phyloP scores from a whole-genome alignment of 2,113 vertebrate genomes.

The Urocynchramus pylzowi region DNA sequence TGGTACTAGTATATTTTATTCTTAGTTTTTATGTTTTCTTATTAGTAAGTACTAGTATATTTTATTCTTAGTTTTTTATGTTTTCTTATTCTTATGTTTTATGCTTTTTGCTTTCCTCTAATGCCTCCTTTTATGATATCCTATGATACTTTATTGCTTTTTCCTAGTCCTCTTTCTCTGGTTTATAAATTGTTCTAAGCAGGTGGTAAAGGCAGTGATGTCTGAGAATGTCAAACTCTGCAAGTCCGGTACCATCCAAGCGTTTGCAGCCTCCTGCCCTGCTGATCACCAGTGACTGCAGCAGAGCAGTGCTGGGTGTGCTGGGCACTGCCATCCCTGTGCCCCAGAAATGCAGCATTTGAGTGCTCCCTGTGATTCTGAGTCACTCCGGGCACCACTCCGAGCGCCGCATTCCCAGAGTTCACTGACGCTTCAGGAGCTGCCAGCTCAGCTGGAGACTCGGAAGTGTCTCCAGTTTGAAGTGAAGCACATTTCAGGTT shows the following conservation, averaged over 20 bases:
- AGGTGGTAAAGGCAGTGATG: neutral
- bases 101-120: neutral
- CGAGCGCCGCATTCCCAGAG: neutral
- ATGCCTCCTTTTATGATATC: neutral
- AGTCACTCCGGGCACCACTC: neutral
- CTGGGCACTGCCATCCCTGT: neutral
- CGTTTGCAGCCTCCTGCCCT: neutral
- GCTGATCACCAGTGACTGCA: neutral
- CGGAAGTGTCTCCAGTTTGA: neutral
- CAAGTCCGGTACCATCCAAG: rapidly evolving
- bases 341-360: neutral
- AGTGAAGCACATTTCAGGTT: neutral
- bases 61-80: neutral
- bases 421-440: neutral
- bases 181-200: neutral
- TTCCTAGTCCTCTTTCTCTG: neutral
- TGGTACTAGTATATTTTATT: neutral
- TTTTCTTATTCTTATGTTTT: too few species aligned
- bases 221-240: neutral
- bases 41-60: neutral
- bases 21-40: too few species aligned
- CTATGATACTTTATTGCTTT: neutral
- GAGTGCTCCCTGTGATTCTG: neutral
- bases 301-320: neutral
- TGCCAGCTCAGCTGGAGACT: neutral